Base-by-base conservation (phyloP, 2,113 vertebrate species). In the Thryonomys swinderianus region DNA sequence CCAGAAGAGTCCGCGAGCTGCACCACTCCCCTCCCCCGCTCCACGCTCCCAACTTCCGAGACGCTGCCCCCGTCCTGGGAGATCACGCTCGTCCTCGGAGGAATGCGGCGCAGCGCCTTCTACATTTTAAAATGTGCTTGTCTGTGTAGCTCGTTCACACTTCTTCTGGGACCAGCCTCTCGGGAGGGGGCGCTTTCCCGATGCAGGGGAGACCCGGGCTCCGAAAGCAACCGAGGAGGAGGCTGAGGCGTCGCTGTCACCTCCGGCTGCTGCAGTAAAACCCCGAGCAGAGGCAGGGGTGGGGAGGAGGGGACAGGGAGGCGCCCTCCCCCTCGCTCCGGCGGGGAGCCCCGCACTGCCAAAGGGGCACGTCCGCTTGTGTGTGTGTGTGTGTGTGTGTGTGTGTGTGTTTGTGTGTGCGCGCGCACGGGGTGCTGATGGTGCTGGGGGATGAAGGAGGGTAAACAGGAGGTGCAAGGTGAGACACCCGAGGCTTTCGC, bases 251-350 rank as follows among this genome's bases (percentile, higher is more conserved):
- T 55, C 87, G 92, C 94, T 85, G 97, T 96, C 93, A 94, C 97
- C 96, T 92, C 88, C 25, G 53, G 87, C 95, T 90, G 94, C 97
- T 86, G 97, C 96, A 96, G 95, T 92, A 90, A 91, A 86, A 91
- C 82, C 82, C 92, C 10, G 34, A 96, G 80, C 74, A 18, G 67
- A 53, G 74, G 95, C 42, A 27, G 51, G 71, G 83, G 88, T 25
- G n/a, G 90, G 87, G 55, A 66, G 91, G 85, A 93, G 88, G 95
- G 74, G 90, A 55, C 1, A 0, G 30, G 76, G 85, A 85, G 90
- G 83, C 11, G 59, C 80, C 89, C 84, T 82, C 84, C 90, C 78
- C 85, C 85, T 59, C 30, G 16, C 78, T 78, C 5, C 40, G 42
- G 73, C 64, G 2, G 67, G 85, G 79, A 84, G 93, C 80, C 51